These are phyloP conservation scores for Spilosoma lubricipeda DNA, from an alignment of 2,888 invertebrate genomes.

Conservation along the genomic window DNA sequence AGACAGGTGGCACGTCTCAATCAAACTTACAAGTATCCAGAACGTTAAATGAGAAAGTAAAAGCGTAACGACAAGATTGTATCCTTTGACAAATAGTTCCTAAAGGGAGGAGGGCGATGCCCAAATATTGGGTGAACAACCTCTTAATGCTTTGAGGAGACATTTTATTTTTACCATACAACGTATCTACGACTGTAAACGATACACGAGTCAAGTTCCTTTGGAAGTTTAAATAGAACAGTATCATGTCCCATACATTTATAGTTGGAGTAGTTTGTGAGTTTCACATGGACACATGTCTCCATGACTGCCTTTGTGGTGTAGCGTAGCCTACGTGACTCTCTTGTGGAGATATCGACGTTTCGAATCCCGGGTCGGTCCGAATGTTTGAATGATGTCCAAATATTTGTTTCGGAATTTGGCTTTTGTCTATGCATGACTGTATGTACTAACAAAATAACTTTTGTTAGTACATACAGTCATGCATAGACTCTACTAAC, in stretches of 20 bases:
- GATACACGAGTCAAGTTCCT: constrained; percentile 44
- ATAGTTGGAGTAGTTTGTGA: constrained; percentile 34
- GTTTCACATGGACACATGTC: not conserved
- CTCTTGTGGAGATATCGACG: no score
- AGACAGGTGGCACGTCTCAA: constrained; percentile 68
- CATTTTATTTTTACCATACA: constrained; percentile 84
- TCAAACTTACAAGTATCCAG: constrained; percentile 52
- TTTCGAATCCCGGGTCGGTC: no score
- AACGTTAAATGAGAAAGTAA: constrained; percentile 63
- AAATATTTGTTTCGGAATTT: no score
- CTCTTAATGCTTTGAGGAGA: constrained; percentile 83
- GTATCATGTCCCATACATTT: constrained; percentile 36
- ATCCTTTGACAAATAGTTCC: constrained; percentile 80
- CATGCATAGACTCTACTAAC: no score
- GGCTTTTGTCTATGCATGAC: no score
- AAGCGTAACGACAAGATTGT: constrained; percentile 64
- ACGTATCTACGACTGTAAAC: constrained; percentile 63
- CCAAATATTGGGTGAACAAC: constrained; percentile 85
- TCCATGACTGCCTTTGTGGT: not conserved
- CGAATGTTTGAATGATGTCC: no score
- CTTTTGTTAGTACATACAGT: no score
- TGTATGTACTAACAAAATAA: no score
- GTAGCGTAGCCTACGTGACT: no score
- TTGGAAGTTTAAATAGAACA: constrained; percentile 37
- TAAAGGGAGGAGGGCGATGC: constrained; percentile 76